Evolutionary conservation across 2,888 invertebrate species (phyloP).

Genomic region (Thymelicus sylvestris): DNA sequence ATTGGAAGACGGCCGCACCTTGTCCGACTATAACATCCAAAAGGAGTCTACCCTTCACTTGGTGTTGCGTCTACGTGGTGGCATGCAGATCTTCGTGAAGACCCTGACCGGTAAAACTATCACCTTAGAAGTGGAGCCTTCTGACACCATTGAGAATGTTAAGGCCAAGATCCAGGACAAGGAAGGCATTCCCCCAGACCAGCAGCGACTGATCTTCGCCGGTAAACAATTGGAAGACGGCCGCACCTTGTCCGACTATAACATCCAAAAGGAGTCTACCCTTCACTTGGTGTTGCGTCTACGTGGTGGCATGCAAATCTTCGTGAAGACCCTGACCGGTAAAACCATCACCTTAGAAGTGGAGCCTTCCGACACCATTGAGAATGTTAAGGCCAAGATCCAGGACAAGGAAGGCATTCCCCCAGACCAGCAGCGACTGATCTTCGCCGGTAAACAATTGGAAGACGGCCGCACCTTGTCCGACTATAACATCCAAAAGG

Average conservation of each 20-base stretch:
- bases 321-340: conserved; percentile 58
- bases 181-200: conserved; percentile 59
- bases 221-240: conserved; percentile 65
- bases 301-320: conserved; percentile 64
- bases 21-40: conserved; percentile 54
- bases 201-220: conserved; percentile 55
- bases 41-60: conserved; percentile 71
- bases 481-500: conserved; percentile 62
- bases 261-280: conserved; percentile 62
- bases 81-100: conserved; percentile 51
- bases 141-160: conserved; percentile 64
- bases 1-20: conserved; percentile 26
- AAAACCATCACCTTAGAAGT: conserved; percentile 59
- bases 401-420: conserved; percentile 76
- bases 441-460: conserved; percentile 51
- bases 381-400: conserved; percentile 73
- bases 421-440: conserved; percentile 64
- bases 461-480: conserved; percentile 62
- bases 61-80: conserved; percentile 67
- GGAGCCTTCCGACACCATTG: conserved; percentile 69
- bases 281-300: conserved; percentile 56
- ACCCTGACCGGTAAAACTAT: conserved; percentile 65
- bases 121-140: conserved; percentile 53
- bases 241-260: conserved; percentile 57
- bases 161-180: conserved; percentile 48